phyloP scores from a whole-genome alignment of 2,888 invertebrate species.

The Netelia melanura region DNA sequence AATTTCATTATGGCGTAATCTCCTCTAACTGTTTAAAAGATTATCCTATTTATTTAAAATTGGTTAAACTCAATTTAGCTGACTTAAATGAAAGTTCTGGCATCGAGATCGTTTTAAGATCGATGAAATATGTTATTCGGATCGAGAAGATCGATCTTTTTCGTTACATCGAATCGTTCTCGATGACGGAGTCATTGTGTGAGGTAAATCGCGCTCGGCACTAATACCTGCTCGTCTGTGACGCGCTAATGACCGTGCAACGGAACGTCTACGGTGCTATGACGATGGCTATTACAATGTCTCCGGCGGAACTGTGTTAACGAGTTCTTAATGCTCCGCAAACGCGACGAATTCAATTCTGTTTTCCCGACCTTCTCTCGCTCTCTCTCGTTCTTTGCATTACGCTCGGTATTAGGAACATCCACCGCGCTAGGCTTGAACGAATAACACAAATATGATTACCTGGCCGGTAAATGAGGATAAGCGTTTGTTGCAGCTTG shows the following conservation, averaged over 20 bases:
- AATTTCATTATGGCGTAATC: not conserved
- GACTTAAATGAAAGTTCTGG: not conserved
- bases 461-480: not conserved
- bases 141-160: conserved; percentile 14
- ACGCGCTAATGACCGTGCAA: conserved; percentile 57
- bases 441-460: conserved; percentile 51
- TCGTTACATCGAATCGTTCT: not conserved
- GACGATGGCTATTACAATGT: conserved; percentile 41
- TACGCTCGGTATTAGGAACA: conserved; percentile 24
- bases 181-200: not conserved
- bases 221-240: conserved; percentile 58
- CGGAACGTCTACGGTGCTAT: conserved; percentile 5
- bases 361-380: not conserved
- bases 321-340: conserved; percentile 59
- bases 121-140: not conserved
- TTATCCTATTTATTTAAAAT: no score
- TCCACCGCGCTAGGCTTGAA: conserved; percentile 42
- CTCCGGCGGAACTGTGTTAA: conserved; percentile 59
- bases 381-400: not conserved
- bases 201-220: conserved; percentile 32
- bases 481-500: not conserved
- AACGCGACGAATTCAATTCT: conserved; percentile 45
- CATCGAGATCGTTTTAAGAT: not conserved
- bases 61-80: not conserved
- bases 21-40: no score